Percentiles rank a stretch among this genome's conserved stretches.
Evolutionary conservation across 2,113 vertebrate genomes (phyloP).

Genomic region (Peromyscus californicus): DNA sequence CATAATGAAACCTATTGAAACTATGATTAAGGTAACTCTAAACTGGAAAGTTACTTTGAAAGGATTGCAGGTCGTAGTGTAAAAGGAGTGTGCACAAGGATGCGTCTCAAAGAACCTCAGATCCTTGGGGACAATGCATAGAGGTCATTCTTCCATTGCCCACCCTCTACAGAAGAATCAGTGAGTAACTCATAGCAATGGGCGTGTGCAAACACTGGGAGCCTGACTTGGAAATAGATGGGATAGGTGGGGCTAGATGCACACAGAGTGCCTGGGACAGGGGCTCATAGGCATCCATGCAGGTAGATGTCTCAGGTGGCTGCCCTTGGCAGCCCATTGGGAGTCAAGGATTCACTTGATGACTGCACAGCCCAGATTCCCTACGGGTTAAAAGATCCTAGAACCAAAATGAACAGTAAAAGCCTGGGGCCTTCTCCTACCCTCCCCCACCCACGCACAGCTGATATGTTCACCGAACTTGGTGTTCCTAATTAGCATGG

Average conservation of each 20-base stretch:
- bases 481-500: neutral
- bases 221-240: neutral
- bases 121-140: accelerated
- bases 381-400: neutral
- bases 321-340: neutral
- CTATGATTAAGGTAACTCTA: neutral
- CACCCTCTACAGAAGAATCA: accelerated
- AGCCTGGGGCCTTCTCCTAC: accelerated
- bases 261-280: accelerated
- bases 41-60: neutral
- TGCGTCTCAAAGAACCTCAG: neutral
- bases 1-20: neutral
- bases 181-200: accelerated
- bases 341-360: accelerated
- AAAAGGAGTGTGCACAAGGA: accelerated
- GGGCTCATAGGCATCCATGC: neutral
- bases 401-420: neutral
- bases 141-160: accelerated
- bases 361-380: accelerated
- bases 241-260: accelerated
- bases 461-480: neutral
- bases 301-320: neutral
- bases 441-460: accelerated
- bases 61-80: neutral
- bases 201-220: accelerated